Conservation (phyloP, 2,113 vertebrate genomes). For the Microcebus lehilahytsara region DNA sequence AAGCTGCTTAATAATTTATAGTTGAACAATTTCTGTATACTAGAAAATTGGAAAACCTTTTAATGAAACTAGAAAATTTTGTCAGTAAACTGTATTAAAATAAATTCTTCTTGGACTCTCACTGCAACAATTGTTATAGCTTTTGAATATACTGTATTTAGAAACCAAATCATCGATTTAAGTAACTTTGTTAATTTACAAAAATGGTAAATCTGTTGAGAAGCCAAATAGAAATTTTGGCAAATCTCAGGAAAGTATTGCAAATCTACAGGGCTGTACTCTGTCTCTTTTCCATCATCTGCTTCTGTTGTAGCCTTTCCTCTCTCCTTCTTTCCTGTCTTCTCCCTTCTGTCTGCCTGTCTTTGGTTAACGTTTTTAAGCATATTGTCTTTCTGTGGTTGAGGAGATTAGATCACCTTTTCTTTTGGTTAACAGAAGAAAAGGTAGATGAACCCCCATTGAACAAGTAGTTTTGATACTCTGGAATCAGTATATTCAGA, state of each 20-base stretch:
- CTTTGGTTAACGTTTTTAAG: not conserved
- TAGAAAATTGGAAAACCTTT: constrained; percentile 3
- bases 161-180: not conserved
- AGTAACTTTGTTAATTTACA: not conserved
- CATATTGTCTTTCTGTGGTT: not conserved
- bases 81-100: not conserved
- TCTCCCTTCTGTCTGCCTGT: not conserved
- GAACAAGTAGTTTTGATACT: not conserved
- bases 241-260: not conserved
- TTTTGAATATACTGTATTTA: not conserved
- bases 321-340: not conserved
- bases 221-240: not conserved
- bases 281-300: not conserved
- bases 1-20: not conserved
- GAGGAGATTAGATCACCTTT: not conserved
- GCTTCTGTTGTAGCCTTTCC: not conserved
- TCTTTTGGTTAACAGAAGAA: constrained; percentile 16
- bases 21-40: not conserved
- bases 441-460: not conserved
- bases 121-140: not conserved
- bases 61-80: not conserved
- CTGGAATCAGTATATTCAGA: not conserved
- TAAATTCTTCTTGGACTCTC: not conserved
- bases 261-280: not conserved
- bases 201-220: not conserved